These are phyloP conservation scores for Micrasema longulum DNA, from an alignment of 1,140 invertebrate species.

Conservation along the genomic window DNA sequence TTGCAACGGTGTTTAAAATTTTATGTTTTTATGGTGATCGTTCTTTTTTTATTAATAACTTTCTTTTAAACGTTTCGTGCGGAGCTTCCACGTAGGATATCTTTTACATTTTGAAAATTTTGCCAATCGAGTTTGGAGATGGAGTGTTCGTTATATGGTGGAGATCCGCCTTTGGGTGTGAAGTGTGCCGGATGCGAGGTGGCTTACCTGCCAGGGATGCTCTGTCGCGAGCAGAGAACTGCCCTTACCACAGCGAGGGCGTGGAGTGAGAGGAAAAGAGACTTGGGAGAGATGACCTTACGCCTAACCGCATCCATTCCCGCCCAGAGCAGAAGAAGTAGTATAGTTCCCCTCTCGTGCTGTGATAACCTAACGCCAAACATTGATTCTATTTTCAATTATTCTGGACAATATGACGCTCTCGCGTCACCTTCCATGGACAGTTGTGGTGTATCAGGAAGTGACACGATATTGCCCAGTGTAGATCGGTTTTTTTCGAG, in stretches of 20 bases:
- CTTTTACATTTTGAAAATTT: too few relatives aligned
- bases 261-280: conserved; percentile 20
- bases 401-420: background rate
- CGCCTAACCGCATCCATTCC: background rate
- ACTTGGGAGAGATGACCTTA: conserved; percentile 26
- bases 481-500: conserved; percentile 5
- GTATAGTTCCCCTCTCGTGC: background rate
- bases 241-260: conserved; percentile 41
- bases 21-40: too few relatives aligned
- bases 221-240: conserved; percentile 49
- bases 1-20: background rate
- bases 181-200: conserved; percentile 27
- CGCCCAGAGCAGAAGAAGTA: conserved; percentile 3
- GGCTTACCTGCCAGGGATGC: conserved; percentile 34
- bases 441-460: background rate
- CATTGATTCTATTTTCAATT: background rate
- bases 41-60: too few relatives aligned
- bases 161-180: conserved; percentile 28
- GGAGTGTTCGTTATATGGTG: conserved; percentile 18
- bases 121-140: conserved; percentile 12
- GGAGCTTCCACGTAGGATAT: too few relatives aligned
- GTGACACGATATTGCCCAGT: conserved; percentile 1
- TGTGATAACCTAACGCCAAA: conserved; percentile 28
- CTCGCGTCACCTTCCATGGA: background rate
- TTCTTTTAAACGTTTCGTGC: too few relatives aligned